Percentiles rank a stretch among this genome's conserved stretches.
Conservation (phyloP, 2,113 vertebrate genomes). For the Carlito syrichta region DNA sequence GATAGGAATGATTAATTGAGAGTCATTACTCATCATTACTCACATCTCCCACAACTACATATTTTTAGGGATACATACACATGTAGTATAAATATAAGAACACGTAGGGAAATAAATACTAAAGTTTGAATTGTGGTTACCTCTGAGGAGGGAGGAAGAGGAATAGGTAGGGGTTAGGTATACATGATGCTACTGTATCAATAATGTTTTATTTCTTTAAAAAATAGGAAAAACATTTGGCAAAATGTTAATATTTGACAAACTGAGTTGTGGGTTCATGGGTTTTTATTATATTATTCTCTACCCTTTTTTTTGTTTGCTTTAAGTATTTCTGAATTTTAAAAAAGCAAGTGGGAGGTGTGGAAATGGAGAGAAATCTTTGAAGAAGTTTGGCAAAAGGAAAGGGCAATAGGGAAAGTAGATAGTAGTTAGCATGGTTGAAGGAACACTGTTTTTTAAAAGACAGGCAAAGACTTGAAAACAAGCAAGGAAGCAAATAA, state of each 20-base stretch:
- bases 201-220: background rate
- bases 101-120: background rate
- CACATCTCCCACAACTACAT: background rate
- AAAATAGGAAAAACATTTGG: background rate
- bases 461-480: background rate
- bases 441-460: background rate
- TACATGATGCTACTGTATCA: background rate
- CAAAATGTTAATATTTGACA: background rate
- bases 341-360: background rate
- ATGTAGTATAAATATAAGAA: background rate
- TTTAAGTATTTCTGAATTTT: background rate
- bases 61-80: constrained; percentile 24
- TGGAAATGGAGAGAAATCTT: background rate
- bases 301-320: background rate
- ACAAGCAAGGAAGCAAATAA: background rate
- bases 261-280: background rate
- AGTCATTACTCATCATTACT: background rate
- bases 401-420: background rate
- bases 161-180: background rate
- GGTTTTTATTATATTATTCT: background rate
- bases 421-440: background rate
- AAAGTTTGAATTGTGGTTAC: background rate
- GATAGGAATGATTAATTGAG: background rate
- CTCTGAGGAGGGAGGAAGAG: background rate
- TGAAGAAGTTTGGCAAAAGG: background rate